Evolutionary conservation across 2,797 vertebrate species (phyloP).

Genomic region (Ptychobarbus kaznakovi): DNA sequence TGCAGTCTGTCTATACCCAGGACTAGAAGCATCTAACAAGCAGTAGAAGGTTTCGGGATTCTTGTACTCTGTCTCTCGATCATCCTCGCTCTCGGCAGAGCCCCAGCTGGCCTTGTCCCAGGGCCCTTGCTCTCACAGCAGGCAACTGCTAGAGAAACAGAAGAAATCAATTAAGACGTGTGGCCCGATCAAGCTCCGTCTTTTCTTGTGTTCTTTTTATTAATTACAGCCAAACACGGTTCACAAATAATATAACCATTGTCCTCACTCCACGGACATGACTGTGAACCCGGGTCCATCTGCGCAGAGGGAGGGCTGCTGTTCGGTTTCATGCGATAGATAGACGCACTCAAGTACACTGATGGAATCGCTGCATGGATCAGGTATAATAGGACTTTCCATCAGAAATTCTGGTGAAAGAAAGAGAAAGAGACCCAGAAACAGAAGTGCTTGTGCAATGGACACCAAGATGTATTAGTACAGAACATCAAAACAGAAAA

Average conservation of each 20-base stretch:
- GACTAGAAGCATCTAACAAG: background rate
- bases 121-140: slow-evolving; percentile 29
- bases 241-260: slow-evolving; percentile 61
- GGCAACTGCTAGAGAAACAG: slow-evolving; percentile 58
- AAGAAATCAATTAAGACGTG: slow-evolving; percentile 73
- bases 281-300: background rate
- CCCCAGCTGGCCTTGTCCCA: slow-evolving; percentile 39
- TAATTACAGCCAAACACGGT: slow-evolving; percentile 62
- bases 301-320: background rate
- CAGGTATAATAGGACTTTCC: background rate
- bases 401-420: background rate
- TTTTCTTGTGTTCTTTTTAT: slow-evolving; percentile 59
- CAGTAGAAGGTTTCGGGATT: slow-evolving; percentile 1
- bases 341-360: background rate
- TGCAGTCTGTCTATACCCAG: slow-evolving; percentile 11
- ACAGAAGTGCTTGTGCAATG: background rate
- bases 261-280: slow-evolving; percentile 29
- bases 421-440: no score
- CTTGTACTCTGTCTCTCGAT: slow-evolving; percentile 26
- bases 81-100: slow-evolving; percentile 31
- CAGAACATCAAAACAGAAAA: slow-evolving; percentile 1
- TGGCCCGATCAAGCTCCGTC: slow-evolving; percentile 64
- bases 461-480: background rate
- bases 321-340: background rate
- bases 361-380: background rate